These are phyloP conservation scores for Callopanchax toddi DNA, from an alignment of 2,113 vertebrate genomes.

Conservation along the genomic window DNA sequence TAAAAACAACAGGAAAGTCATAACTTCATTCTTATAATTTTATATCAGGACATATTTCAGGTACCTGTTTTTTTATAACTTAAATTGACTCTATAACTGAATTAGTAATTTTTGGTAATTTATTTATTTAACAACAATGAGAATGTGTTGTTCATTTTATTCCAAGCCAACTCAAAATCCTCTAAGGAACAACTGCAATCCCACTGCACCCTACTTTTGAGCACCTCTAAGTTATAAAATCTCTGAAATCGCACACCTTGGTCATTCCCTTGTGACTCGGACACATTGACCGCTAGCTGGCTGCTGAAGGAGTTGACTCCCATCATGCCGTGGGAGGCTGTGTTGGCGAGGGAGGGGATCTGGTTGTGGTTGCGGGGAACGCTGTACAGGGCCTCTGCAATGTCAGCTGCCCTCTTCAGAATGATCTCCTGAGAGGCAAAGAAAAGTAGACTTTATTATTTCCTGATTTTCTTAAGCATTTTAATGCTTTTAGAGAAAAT, in stretches of 20 bases:
- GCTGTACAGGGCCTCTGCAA: conserved; percentile 97
- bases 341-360: conserved; percentile 97
- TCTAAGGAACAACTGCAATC: conserved; percentile 8
- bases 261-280: conserved; percentile 98
- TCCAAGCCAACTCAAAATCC: conserved; percentile 21
- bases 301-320: conserved; percentile 99
- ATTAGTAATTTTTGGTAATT: conserved; percentile 25
- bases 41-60: too few relatives aligned
- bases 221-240: conserved; percentile 31
- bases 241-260: conserved; percentile 85
- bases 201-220: conserved; percentile 51
- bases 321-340: conserved; percentile 99
- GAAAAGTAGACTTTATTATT: conserved; percentile 62
- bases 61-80: conserved; percentile 25
- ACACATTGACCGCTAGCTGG: conserved; percentile 98
- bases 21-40: too few relatives aligned
- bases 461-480: conserved; percentile 60
- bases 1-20: conserved; percentile 20
- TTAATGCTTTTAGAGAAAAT: conserved; percentile 56
- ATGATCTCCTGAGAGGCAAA: conserved; percentile 91
- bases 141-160: conserved; percentile 9
- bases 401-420: conserved; percentile 98
- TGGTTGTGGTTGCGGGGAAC: conserved; percentile 99
- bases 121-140: conserved; percentile 3
- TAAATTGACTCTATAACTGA: conserved; percentile 28